phyloP scores from a whole-genome alignment of 2,888 invertebrate genomes.

The Melanostoma mellinum region DNA sequence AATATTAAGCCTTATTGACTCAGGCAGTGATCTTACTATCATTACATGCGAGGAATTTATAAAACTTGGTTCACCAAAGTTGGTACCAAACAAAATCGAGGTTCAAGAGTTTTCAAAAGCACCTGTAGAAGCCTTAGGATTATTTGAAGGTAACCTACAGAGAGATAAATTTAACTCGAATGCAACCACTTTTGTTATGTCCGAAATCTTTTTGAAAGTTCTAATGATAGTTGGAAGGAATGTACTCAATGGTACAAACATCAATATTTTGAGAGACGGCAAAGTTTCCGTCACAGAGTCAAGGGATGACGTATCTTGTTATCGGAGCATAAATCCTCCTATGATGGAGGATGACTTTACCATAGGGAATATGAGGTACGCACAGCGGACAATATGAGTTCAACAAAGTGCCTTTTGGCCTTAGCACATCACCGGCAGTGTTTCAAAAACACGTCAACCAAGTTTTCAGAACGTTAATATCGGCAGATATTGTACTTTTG shows the following conservation, averaged over 20 bases:
- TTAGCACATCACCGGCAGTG: conserved; percentile 2
- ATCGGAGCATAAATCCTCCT: no score
- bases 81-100: neutral
- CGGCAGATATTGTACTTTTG: conserved; percentile 12
- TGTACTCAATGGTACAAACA: conserved; percentile 2
- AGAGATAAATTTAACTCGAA: neutral
- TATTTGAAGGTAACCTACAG: neutral
- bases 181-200: neutral
- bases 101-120: neutral
- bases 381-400: neutral
- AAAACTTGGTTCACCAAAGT: neutral
- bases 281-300: neutral
- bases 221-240: neutral
- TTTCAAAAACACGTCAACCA: conserved; percentile 14
- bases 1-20: neutral
- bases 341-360: no score
- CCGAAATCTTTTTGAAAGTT: neutral
- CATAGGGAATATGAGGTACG: no score
- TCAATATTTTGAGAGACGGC: neutral
- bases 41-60: neutral
- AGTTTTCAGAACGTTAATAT: conserved; percentile 15
- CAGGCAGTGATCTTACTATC: neutral
- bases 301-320: no score
- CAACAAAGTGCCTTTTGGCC: conserved; percentile 17
- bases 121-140: neutral